Evolutionary conservation across 2,888 invertebrate genomes (phyloP), one percentile per base, ranked within the genome.

Genomic region (Dicycla oo): DNA sequence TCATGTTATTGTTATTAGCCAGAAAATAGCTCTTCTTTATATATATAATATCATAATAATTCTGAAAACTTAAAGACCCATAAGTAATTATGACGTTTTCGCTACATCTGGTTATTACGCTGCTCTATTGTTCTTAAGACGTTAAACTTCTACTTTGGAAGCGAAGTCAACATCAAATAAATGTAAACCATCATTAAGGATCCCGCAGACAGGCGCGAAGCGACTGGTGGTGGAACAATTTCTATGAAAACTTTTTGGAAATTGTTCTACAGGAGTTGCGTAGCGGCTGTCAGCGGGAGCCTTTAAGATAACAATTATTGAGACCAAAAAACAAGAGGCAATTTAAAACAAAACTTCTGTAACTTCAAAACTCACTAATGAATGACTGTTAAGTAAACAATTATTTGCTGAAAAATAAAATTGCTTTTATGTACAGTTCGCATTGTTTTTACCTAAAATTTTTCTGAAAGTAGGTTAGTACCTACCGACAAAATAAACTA

Each of bases 361-460:
- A 23, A 47, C 23, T 56, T 67, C 8, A 0, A 3, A 79, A 70
- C n/a, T 63, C 64, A 0, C 26, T 43, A 75, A 64, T 53, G 20
- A 75, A 64, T 53, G 20, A 75, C 11, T 11, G 34, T 75, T 75
- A 75, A 43, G 65, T 60, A 64, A 75, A 57, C 61, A 51, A 13
- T 61, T 47, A 57, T n/a, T 53, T n/a, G 40, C 13, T 34, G 30
- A 30, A 11, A 38, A 72, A 49, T 26, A 7, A 34, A 38, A 15
- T 45, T 23, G 26, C 3, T 51, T 76, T 62, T 51, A 18, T 18
- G 40, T 43, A 26, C 13, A 60, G 10, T 49, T 43, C 1, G 47
- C 20, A 49, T 75, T 76, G 75, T 80, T 75, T 53, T 75, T 20
- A 49, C 43, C 11, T 23, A 5, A 30, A 51, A 73, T 18, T 62